These are phyloP conservation scores for Ramphastos sulfuratus DNA, from an alignment of 2,113 vertebrate species.

Conservation along the genomic window DNA sequence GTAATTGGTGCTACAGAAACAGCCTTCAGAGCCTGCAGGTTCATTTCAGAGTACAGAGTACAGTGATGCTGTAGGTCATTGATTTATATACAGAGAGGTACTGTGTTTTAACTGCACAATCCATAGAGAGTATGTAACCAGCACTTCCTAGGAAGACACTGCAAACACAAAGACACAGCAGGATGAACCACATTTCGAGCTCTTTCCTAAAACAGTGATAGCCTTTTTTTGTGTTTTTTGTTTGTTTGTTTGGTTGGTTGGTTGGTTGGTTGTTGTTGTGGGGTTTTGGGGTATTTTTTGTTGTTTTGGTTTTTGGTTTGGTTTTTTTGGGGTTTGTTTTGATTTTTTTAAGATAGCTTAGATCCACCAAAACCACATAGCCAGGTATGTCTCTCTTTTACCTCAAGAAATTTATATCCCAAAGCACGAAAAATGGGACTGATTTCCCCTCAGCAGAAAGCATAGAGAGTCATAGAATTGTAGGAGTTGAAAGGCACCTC, in stretches of 20 bases:
- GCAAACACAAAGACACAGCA: not conserved
- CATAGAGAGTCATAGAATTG: too few relatives aligned
- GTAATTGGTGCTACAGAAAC: not conserved
- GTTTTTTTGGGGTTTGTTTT: too few relatives aligned
- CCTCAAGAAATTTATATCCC: not conserved
- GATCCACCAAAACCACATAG: not conserved
- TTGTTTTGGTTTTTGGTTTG: too few relatives aligned
- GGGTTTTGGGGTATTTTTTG: too few relatives aligned
- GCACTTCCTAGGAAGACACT: not conserved
- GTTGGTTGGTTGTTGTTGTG: too few relatives aligned
- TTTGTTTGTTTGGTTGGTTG: too few relatives aligned
- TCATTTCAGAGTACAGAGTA: not conserved
- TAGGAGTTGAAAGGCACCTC: too few relatives aligned
- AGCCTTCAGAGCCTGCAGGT: not conserved
- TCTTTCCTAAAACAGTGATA: not conserved
- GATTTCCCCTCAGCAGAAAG: not conserved
- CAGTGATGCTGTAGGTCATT: not conserved
- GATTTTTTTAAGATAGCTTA: not conserved
- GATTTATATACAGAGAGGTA: not conserved
- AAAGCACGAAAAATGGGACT: not conserved
- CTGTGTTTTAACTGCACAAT: not conserved
- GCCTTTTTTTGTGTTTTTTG: not conserved
- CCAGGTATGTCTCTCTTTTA: not conserved
- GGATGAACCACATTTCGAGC: not conserved
- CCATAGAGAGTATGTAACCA: not conserved